phyloP scores from a whole-genome alignment of 2,113 vertebrate genomes.

The Chionomys nivalis region DNA sequence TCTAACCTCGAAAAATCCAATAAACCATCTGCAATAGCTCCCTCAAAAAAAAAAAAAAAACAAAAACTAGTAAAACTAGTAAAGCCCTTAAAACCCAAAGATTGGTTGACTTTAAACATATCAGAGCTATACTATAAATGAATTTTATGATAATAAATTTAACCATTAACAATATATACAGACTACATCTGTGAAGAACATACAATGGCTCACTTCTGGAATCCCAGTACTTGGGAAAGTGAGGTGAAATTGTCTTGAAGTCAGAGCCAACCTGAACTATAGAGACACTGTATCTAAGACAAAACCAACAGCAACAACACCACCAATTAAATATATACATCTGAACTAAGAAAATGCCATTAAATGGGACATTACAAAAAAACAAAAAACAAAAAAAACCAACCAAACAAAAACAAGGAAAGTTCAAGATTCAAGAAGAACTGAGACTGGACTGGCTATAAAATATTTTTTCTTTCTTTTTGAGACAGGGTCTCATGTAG shows the following conservation, averaged over 20 bases:
- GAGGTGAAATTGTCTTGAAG: background rate
- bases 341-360: background rate
- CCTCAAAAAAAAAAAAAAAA: slow-evolving; percentile 45
- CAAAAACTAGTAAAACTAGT: slow-evolving; percentile 60
- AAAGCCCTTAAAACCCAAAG: slow-evolving; percentile 42
- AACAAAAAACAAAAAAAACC: background rate
- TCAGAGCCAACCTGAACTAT: background rate
- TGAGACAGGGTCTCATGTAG: background rate
- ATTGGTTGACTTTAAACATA: slow-evolving; percentile 36
- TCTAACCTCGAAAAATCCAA: slow-evolving; percentile 63
- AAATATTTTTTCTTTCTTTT: background rate
- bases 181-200: slow-evolving; percentile 11
- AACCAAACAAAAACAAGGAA: background rate
- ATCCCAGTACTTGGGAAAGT: background rate
- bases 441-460: background rate
- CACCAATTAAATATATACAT: background rate
- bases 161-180: slow-evolving; percentile 9
- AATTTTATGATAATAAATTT: slow-evolving; percentile 9
- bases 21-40: slow-evolving; percentile 10
- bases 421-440: background rate
- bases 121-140: background rate
- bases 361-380: background rate
- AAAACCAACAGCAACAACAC: background rate
- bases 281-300: background rate
- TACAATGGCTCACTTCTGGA: background rate